Evolutionary conservation across 2,113 vertebrate species (phyloP).

Genomic region (Platichthys stellatus): DNA sequence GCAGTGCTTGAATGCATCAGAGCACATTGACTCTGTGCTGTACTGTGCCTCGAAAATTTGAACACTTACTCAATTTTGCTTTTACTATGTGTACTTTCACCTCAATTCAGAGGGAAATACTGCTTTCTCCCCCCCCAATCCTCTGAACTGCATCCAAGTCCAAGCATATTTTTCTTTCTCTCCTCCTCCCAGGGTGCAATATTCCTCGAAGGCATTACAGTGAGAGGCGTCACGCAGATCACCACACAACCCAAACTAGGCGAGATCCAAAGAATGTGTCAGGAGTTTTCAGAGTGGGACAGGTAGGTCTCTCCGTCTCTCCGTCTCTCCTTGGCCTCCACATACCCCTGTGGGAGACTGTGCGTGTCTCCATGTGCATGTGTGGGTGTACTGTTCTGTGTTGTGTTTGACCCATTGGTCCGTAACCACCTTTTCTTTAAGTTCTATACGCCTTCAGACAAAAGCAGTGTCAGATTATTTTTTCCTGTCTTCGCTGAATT

Average conservation of each 20-base stretch:
- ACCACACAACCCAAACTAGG: slow-evolving; percentile 92
- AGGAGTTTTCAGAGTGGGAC: slow-evolving; percentile 95
- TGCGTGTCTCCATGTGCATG: slow-evolving; percentile 15
- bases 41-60: background rate
- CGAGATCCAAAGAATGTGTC: slow-evolving; percentile 92
- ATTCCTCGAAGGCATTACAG: slow-evolving; percentile 93
- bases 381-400: slow-evolving; percentile 41
- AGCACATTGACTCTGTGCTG: background rate
- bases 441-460: slow-evolving; percentile 46
- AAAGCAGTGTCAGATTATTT: slow-evolving; percentile 51
- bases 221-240: slow-evolving; percentile 93
- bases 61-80: background rate
- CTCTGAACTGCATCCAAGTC: slow-evolving; percentile 29
- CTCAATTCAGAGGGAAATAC: background rate
- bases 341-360: slow-evolving; percentile 18
- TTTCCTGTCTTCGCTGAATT: background rate
- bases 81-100: background rate
- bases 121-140: background rate
- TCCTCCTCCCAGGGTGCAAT: slow-evolving; percentile 86
- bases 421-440: slow-evolving; percentile 14
- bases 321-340: slow-evolving; percentile 19
- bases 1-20: too few species aligned
- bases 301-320: slow-evolving; percentile 78
- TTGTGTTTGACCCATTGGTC: slow-evolving; percentile 59
- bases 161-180: slow-evolving; percentile 19